These are phyloP conservation scores for Myotis pilosus DNA, from an alignment of 2,797 vertebrate species.

Conservation along the genomic window DNA sequence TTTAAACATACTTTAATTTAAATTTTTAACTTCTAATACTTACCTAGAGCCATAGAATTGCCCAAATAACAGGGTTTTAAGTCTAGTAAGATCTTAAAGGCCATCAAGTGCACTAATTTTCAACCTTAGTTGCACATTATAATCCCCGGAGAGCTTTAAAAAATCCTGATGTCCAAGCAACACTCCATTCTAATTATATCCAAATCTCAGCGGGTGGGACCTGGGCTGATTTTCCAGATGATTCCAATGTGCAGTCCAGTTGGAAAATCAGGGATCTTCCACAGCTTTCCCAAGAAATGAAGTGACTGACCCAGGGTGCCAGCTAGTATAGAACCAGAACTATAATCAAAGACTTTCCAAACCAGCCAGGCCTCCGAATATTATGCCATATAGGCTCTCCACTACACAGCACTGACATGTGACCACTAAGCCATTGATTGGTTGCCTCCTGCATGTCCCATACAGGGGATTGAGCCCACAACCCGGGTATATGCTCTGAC, in stretches of 20 bases:
- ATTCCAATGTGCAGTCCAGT: background rate
- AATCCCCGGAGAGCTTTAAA: background rate
- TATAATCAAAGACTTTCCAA: background rate
- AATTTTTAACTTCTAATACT: background rate
- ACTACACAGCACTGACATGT: rapidly evolving
- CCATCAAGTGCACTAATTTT: background rate
- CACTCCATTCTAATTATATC: background rate
- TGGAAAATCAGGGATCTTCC: background rate
- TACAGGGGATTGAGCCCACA: no score
- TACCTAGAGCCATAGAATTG: background rate
- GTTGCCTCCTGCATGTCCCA: no score
- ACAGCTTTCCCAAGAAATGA: background rate
- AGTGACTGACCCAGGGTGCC: background rate
- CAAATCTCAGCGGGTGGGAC: background rate
- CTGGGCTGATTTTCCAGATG: background rate
- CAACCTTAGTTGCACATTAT: background rate
- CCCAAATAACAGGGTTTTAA: background rate
- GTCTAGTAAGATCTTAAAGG: background rate
- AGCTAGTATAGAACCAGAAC: background rate
- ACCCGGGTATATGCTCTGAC: no score
- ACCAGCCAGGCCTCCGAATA: background rate
- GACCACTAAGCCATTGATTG: background rate
- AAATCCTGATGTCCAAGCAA: background rate
- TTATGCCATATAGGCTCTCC: background rate
- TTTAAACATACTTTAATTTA: constrained; percentile 21